Conservation (phyloP, 2,888 invertebrate genomes). For the Latrodectus hesperus region DNA sequence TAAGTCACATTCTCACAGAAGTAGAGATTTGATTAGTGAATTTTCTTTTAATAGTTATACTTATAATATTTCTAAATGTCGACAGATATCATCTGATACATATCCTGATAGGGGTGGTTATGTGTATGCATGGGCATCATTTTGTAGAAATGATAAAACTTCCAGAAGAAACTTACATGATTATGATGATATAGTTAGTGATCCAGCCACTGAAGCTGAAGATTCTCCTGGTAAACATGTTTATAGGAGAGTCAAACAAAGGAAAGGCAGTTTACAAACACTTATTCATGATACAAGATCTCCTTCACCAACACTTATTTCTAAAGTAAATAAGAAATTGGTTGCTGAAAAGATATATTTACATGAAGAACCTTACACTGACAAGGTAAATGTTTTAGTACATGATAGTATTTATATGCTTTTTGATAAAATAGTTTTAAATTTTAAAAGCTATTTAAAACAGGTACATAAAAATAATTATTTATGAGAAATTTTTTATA, state of each 20-base stretch:
- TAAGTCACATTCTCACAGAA: conserved; percentile 57
- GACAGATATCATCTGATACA: conserved; percentile 20
- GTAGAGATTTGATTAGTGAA: conserved; percentile 31
- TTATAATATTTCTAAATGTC: conserved; percentile 29
- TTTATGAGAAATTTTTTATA: too few relatives aligned
- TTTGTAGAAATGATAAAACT: conserved; percentile 48
- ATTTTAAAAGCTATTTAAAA: too few relatives aligned
- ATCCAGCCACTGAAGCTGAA: conserved; percentile 52
- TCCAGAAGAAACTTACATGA: conserved; percentile 45
- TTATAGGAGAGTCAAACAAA: conserved; percentile 57
- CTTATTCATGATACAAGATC: conserved; percentile 59
- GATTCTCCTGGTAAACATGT: conserved; percentile 56
- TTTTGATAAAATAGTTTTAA: neutral
- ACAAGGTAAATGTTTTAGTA: conserved; percentile 71
- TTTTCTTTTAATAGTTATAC: conserved; percentile 21
- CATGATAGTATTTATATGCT: neutral
- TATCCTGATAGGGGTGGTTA: conserved; percentile 50
- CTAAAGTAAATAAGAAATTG: conserved; percentile 73
- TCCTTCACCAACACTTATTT: conserved; percentile 63
- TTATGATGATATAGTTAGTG: conserved; percentile 60
- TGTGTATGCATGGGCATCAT: conserved; percentile 58
- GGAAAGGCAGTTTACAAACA: conserved; percentile 66
- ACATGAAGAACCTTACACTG: conserved; percentile 74
- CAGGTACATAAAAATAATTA: too few relatives aligned
- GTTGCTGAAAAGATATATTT: conserved; percentile 74